Conservation (phyloP, 2,797 vertebrate species). For the Peromyscus eremicus region DNA sequence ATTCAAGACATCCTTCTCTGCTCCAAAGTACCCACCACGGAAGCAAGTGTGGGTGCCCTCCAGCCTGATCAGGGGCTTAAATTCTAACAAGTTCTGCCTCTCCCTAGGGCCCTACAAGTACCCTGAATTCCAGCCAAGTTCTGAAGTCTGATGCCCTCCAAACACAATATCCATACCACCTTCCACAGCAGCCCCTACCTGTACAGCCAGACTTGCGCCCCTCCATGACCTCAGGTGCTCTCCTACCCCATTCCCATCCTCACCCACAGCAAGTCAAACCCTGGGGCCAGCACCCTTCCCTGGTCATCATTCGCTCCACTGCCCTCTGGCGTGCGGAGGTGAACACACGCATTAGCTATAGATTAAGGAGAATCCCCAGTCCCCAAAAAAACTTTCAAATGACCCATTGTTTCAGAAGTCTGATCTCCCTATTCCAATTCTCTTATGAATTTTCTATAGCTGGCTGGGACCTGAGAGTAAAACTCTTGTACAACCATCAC, state of each 20-base stretch:
- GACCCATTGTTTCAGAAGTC: neutral
- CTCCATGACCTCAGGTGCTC: neutral
- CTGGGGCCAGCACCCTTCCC: neutral
- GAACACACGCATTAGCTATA: neutral
- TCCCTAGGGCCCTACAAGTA: neutral
- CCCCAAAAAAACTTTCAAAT: neutral
- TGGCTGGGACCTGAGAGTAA: neutral
- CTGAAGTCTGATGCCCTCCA: neutral
- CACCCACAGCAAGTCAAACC: neutral
- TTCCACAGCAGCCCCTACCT: neutral
- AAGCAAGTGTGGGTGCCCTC: neutral
- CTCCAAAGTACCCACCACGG: neutral
- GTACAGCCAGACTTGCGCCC: neutral
- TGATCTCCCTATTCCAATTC: neutral
- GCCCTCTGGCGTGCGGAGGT: neutral
- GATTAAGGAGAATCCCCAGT: neutral
- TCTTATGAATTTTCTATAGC: neutral
- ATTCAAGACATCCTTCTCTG: neutral
- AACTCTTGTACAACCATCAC: neutral
- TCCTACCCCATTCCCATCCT: neutral
- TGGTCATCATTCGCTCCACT: neutral
- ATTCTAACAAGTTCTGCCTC: neutral
- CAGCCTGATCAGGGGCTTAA: neutral
- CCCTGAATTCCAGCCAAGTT: neutral
- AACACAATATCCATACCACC: accelerated